Conservation (phyloP, 2,888 invertebrate genomes). For the Ophion slaviceki region DNA sequence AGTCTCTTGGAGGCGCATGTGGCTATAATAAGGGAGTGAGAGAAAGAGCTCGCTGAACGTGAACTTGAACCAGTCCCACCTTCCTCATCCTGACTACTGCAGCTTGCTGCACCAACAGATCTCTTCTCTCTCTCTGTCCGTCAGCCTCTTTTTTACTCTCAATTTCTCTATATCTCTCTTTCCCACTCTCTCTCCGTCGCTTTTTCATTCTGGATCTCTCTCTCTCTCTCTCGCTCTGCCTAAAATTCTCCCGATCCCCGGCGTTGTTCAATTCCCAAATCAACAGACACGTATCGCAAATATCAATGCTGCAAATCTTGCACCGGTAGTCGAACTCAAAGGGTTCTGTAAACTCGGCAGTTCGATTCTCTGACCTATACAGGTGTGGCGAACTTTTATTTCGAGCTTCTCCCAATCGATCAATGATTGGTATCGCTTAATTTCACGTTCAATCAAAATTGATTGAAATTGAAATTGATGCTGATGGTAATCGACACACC, state of each 20-base stretch:
- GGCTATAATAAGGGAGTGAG: slow-evolving; percentile 51
- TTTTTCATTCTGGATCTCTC: slow-evolving; percentile 24
- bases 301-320: not conserved
- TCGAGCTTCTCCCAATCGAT: not conserved
- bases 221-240: slow-evolving; percentile 12
- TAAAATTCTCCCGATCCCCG: not conserved
- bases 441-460: not conserved
- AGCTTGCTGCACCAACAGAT: slow-evolving; percentile 44
- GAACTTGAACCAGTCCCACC: slow-evolving; percentile 81
- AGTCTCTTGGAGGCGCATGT: slow-evolving; percentile 71
- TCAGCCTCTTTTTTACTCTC: not conserved
- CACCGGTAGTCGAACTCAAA: not conserved
- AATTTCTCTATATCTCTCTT: not conserved
- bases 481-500: too few species aligned
- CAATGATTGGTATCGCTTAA: not conserved
- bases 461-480: not conserved
- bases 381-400: not conserved
- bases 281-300: not conserved
- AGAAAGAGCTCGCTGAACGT: slow-evolving; percentile 58
- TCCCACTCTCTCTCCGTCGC: slow-evolving; percentile 2
- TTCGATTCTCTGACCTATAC: not conserved
- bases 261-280: not conserved
- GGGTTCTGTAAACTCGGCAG: not conserved
- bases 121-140: slow-evolving; percentile 33
- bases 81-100: slow-evolving; percentile 68